phyloP scores from a whole-genome alignment of 2,113 vertebrate species.

The Lamprologus sp. region DNA sequence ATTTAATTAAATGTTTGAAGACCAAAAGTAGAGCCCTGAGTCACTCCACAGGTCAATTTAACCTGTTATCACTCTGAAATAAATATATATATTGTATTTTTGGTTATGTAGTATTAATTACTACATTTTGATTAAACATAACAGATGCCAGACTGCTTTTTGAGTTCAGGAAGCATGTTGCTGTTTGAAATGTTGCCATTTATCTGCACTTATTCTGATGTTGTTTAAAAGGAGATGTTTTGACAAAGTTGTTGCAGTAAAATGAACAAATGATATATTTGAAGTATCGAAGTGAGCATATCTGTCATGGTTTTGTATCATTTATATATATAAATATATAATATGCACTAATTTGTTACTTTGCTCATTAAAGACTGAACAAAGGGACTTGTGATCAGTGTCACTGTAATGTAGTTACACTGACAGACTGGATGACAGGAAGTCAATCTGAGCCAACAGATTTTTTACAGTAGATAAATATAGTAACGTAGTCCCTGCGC shows the following conservation, averaged over 20 bases:
- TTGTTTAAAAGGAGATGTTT: not conserved
- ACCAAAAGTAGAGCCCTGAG: not conserved
- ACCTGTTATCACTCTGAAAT: not conserved
- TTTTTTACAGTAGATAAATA: not conserved
- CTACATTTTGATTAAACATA: not conserved
- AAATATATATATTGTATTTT: accelerated
- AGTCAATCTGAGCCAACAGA: not conserved
- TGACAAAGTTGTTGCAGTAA: not conserved
- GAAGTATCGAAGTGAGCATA: accelerated
- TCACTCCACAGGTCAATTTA: not conserved
- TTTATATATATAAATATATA: not conserved
- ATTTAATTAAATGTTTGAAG: not conserved
- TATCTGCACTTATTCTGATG: not conserved
- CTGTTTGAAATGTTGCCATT: not conserved
- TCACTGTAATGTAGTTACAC: not conserved
- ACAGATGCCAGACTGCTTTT: not conserved
- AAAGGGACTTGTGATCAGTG: not conserved
- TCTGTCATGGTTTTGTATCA: not conserved
- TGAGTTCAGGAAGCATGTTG: not conserved
- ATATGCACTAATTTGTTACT: not conserved
- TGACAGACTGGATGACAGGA: not conserved
- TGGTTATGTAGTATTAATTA: not conserved
- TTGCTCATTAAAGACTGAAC: not conserved
- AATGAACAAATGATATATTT: not conserved
- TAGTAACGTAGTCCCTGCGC: not conserved